These are phyloP conservation scores for Branchipolynoe longqiensis DNA, from an alignment of 2,888 invertebrate species.

Conservation along the genomic window DNA sequence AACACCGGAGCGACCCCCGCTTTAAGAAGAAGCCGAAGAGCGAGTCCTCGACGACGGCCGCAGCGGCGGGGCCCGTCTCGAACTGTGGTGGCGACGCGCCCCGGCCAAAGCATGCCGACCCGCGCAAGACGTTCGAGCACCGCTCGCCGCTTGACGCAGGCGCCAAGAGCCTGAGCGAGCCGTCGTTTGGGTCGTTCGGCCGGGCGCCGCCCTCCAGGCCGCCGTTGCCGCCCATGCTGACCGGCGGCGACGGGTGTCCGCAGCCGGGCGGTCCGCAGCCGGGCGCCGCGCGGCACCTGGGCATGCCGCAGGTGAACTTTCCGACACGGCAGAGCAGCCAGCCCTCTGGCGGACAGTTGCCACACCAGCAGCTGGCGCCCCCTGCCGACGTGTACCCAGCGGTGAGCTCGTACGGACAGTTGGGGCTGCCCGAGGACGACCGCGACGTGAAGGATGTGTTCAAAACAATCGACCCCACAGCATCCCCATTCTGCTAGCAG, in stretches of 20 bases:
- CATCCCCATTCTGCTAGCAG: conserved; percentile 81
- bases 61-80: conserved; percentile 3
- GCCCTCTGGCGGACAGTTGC: neutral
- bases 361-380: neutral
- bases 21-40: conserved; percentile 75
- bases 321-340: conserved; percentile 5
- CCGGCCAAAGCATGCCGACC: neutral
- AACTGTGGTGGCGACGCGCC: neutral
- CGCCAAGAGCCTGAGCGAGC: conserved; percentile 2
- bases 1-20: conserved; percentile 79
- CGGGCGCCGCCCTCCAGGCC: neutral
- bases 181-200: conserved; percentile 14
- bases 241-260: neutral
- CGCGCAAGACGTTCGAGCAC: conserved; percentile 29
- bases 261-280: neutral
- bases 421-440: conserved; percentile 33
- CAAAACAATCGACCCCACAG: conserved; percentile 82
- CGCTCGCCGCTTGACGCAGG: conserved; percentile 18
- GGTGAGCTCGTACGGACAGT: neutral
- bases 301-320: conserved; percentile 30
- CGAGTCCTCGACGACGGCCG: neutral
- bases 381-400: neutral
- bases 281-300: conserved; percentile 19
- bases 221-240: neutral
- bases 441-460: conserved; percentile 80